A percentile compares a stretch with the other conserved stretches of the same genome.
Evolutionary conservation across 2,113 vertebrate genomes (phyloP).

Genomic region (Corythaixoides concolor): DNA sequence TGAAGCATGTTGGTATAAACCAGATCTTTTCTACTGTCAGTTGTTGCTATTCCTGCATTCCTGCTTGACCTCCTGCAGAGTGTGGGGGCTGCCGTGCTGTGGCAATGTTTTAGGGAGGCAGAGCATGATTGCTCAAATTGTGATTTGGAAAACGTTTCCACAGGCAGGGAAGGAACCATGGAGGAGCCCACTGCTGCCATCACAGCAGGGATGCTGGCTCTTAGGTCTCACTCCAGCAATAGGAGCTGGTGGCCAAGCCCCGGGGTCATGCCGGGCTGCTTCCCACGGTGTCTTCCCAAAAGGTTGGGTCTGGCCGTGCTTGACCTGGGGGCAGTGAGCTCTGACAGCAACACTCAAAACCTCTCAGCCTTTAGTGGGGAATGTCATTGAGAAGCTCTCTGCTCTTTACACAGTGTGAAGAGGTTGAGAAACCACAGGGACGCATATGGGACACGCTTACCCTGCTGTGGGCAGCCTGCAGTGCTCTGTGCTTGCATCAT

Average conservation of each 20-base stretch:
- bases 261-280: background rate
- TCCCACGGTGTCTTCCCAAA: fast-evolving
- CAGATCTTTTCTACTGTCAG: background rate
- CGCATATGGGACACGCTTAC: fast-evolving
- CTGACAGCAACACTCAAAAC: background rate
- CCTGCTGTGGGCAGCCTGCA: fast-evolving
- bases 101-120: background rate
- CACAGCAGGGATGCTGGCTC: background rate
- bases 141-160: background rate
- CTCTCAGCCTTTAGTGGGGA: background rate
- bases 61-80: background rate
- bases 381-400: background rate
- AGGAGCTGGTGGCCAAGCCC: background rate
- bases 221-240: background rate
- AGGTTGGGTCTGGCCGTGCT: fast-evolving
- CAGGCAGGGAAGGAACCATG: background rate
- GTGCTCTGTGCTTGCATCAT: background rate
- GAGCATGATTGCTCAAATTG: fast-evolving
- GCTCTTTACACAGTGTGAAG: background rate
- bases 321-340: background rate
- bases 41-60: background rate
- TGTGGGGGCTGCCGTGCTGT: fast-evolving
- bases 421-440: background rate
- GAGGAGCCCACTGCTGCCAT: background rate
- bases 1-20: background rate